These are phyloP conservation scores for Cynaeus angustus DNA, from an alignment of 2,888 invertebrate genomes.

Conservation along the genomic window DNA sequence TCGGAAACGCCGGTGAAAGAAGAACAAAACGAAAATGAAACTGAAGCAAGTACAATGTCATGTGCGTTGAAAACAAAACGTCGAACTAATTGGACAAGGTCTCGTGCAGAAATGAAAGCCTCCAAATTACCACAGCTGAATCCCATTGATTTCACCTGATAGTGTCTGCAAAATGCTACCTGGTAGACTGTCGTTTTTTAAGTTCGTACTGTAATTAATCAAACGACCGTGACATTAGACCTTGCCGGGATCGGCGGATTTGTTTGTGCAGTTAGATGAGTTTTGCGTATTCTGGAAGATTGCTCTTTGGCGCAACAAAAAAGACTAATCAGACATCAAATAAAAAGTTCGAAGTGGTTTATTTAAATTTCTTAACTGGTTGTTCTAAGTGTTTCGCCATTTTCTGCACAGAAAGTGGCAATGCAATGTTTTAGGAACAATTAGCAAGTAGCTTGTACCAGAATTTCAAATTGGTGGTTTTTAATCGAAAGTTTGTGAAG, in stretches of 20 bases:
- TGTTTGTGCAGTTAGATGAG: too few species aligned
- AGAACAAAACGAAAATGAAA: conserved; percentile 8
- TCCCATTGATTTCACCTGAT: conserved; percentile 9
- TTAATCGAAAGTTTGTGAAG: neutral
- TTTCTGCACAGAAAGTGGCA: neutral
- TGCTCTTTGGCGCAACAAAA: too few species aligned
- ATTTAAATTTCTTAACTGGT: neutral
- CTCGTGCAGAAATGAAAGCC: conserved; percentile 1
- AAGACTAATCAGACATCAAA: too few species aligned
- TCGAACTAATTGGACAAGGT: conserved; percentile 19
- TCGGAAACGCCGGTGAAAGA: conserved; percentile 16
- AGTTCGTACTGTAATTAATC: conserved; percentile 2
- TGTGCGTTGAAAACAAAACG: neutral
- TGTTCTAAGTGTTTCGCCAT: neutral
- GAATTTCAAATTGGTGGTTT: neutral
- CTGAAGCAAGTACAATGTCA: conserved; percentile 20
- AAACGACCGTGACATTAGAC: conserved; percentile 15
- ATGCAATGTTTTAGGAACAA: neutral
- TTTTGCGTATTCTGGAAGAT: too few species aligned
- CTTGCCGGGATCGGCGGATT: too few species aligned
- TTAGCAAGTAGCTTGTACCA: neutral
- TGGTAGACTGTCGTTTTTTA: neutral
- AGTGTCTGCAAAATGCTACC: too few species aligned
- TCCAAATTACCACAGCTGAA: neutral
- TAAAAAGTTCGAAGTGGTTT: neutral